phyloP scores from a whole-genome alignment of 1,140 invertebrate genomes.

The Rhopalosiphum padi region DNA sequence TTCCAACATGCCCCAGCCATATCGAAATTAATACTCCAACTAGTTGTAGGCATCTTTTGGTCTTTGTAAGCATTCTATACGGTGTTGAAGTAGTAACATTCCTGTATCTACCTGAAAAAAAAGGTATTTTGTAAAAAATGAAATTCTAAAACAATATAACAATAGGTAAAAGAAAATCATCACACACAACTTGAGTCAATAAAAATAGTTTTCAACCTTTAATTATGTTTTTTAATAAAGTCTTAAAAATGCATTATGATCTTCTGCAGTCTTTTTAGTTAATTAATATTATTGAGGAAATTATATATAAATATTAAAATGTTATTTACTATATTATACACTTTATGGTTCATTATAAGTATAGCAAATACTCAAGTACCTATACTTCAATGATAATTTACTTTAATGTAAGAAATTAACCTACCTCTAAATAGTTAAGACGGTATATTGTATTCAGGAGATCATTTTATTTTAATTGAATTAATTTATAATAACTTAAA shows the following conservation, averaged over 20 bases:
- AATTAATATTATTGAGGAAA: no score
- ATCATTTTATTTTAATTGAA: neutral
- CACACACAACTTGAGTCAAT: neutral
- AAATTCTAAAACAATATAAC: neutral
- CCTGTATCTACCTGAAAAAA: constrained; percentile 47
- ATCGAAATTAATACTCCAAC: constrained; percentile 48
- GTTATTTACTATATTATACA: no score
- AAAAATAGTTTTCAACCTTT: neutral
- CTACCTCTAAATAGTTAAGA: neutral
- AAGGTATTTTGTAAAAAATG: neutral
- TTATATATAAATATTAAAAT: no score
- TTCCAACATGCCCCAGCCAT: constrained; percentile 43
- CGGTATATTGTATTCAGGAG: neutral
- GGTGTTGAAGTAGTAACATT: constrained; percentile 53
- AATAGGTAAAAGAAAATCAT: neutral
- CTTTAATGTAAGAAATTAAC: neutral
- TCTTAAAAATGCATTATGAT: no score
- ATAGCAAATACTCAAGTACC: no score
- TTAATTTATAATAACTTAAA: neutral
- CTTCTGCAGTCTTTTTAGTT: no score
- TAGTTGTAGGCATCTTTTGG: constrained; percentile 54
- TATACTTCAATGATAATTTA: no score
- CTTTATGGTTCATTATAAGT: no score
- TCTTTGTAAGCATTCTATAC: constrained; percentile 56
- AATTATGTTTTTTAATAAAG: neutral